Conservation (phyloP, 2,888 invertebrate genomes). For the Lymantria monacha region DNA sequence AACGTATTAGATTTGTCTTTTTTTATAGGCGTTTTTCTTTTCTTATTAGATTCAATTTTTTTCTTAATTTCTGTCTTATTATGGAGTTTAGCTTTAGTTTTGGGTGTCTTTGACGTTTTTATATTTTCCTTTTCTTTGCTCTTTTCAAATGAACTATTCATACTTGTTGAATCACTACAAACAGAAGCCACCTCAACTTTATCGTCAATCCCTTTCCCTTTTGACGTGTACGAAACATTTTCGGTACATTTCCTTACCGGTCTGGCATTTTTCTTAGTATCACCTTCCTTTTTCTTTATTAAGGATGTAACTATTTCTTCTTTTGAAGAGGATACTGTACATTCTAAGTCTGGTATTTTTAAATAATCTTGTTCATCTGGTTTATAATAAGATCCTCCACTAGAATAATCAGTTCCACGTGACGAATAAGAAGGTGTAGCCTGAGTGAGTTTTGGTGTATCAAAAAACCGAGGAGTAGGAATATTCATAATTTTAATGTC, state of each 20-base stretch:
- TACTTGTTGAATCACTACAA: slow-evolving; percentile 45
- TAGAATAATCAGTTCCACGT: slow-evolving; percentile 82
- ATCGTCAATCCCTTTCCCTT: slow-evolving; percentile 41
- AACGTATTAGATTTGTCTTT: slow-evolving; percentile 56
- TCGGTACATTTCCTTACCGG: slow-evolving; percentile 71
- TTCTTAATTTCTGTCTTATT: slow-evolving; percentile 20
- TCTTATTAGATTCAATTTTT: slow-evolving; percentile 36
- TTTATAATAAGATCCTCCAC: slow-evolving; percentile 84
- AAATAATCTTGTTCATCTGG: slow-evolving; percentile 83
- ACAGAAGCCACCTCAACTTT: slow-evolving; percentile 39
- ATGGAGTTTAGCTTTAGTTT: slow-evolving; percentile 28
- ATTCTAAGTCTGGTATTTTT: slow-evolving; percentile 51
- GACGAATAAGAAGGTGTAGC: slow-evolving; percentile 72
- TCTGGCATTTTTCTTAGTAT: slow-evolving; percentile 41
- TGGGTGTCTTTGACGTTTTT: slow-evolving; percentile 21
- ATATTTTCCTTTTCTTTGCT: slow-evolving; percentile 15
- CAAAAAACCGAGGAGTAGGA: slow-evolving; percentile 81
- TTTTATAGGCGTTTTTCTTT: slow-evolving; percentile 52
- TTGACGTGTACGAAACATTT: slow-evolving; percentile 68
- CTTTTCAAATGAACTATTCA: slow-evolving; percentile 39
- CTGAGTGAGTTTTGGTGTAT: slow-evolving; percentile 56
- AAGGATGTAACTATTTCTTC: slow-evolving; percentile 28
- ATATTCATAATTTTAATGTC: slow-evolving; percentile 82
- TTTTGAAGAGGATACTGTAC: slow-evolving; percentile 44
- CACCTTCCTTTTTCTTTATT: slow-evolving; percentile 25